Percentiles rank a stretch among this genome's conserved stretches.
phyloP scores from a whole-genome alignment of 2,113 vertebrate species.

The Epinephelus moara region DNA sequence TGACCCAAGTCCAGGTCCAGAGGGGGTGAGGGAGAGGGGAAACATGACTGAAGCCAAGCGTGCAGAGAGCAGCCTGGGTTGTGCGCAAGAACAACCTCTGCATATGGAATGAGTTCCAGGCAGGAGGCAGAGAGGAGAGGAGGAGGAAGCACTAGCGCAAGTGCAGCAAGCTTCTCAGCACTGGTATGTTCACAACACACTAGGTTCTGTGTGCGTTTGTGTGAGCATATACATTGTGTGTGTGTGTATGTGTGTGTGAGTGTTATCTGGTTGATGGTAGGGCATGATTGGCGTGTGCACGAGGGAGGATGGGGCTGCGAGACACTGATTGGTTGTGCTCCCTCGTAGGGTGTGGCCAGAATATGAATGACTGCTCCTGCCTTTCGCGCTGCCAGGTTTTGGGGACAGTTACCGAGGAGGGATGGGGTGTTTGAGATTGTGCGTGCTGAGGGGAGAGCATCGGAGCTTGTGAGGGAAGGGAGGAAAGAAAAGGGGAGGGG shows the following conservation, averaged over 20 bases:
- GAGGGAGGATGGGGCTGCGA: constrained; percentile 63
- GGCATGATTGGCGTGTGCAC: constrained; percentile 49
- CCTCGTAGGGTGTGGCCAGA: constrained; percentile 72
- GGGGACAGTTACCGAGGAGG: constrained; percentile 73
- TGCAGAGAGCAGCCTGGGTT: constrained; percentile 55
- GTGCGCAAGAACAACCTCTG: constrained; percentile 67
- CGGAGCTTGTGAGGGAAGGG: constrained; percentile 56
- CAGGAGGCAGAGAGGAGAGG: constrained; percentile 46
- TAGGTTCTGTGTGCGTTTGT: constrained; percentile 73
- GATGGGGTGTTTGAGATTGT: constrained; percentile 65
- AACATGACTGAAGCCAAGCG: constrained; percentile 53
- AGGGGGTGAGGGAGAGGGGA: constrained; percentile 37
- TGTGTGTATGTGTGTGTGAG: constrained; percentile 36
- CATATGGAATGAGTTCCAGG: constrained; percentile 75
- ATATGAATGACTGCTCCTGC: constrained; percentile 75
- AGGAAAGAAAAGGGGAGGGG: constrained; percentile 47
- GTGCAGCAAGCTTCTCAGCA: constrained; percentile 54
- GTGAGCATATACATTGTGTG: constrained; percentile 38
- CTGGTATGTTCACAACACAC: constrained; percentile 85
- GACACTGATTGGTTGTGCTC: constrained; percentile 72
- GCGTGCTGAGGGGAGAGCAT: constrained; percentile 56
- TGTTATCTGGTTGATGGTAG: constrained; percentile 54
- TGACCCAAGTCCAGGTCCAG: constrained; percentile 43
- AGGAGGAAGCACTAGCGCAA: constrained; percentile 55
- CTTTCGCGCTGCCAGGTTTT: constrained; percentile 69